A percentile compares a stretch with the other conserved stretches of the same genome.
These are phyloP conservation scores for Watsonalla binaria DNA, from an alignment of 2,888 invertebrate genomes.

Conservation along the genomic window DNA sequence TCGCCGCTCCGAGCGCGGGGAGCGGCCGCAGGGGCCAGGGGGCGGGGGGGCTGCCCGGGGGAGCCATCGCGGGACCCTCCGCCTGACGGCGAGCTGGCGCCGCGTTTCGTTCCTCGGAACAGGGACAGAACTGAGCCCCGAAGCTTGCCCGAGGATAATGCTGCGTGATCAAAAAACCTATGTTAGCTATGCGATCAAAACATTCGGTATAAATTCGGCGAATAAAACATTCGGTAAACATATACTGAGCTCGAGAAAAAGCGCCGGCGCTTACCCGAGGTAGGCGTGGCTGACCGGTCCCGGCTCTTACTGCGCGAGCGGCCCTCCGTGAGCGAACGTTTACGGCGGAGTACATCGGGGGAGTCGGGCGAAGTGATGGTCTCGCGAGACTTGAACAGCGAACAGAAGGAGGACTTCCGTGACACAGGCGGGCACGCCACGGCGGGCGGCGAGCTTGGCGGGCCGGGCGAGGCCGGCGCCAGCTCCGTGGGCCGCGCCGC, in stretches of 20 bases:
- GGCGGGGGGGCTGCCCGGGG: slow-evolving; percentile 44
- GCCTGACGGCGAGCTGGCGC: slow-evolving; percentile 52
- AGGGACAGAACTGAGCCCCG: slow-evolving; percentile 83
- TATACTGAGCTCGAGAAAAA: no score
- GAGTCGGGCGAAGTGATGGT: slow-evolving; percentile 81
- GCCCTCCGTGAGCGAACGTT: slow-evolving; percentile 63
- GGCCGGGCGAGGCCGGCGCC: slow-evolving; percentile 27
- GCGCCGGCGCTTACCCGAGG: slow-evolving; percentile 29
- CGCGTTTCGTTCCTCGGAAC: slow-evolving; percentile 78
- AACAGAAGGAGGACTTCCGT: slow-evolving; percentile 89
- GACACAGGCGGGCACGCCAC: slow-evolving; percentile 78
- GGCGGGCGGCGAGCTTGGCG: slow-evolving; percentile 57
- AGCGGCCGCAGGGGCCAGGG: slow-evolving; percentile 19
- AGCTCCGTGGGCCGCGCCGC: slow-evolving; percentile 62
- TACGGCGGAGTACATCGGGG: slow-evolving; percentile 65
- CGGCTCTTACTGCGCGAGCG: slow-evolving; percentile 84
- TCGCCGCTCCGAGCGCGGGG: slow-evolving; percentile 39
- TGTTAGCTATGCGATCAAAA: no score
- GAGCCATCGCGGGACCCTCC: slow-evolving; percentile 56
- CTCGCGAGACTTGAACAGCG: slow-evolving; percentile 86
- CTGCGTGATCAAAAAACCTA: background rate
- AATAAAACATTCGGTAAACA: no score
- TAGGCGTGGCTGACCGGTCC: slow-evolving; percentile 79
- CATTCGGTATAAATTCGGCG: no score
- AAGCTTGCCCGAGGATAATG: slow-evolving; percentile 59